Conservation (phyloP, 2,797 vertebrate species). For the Argentina silus region DNA sequence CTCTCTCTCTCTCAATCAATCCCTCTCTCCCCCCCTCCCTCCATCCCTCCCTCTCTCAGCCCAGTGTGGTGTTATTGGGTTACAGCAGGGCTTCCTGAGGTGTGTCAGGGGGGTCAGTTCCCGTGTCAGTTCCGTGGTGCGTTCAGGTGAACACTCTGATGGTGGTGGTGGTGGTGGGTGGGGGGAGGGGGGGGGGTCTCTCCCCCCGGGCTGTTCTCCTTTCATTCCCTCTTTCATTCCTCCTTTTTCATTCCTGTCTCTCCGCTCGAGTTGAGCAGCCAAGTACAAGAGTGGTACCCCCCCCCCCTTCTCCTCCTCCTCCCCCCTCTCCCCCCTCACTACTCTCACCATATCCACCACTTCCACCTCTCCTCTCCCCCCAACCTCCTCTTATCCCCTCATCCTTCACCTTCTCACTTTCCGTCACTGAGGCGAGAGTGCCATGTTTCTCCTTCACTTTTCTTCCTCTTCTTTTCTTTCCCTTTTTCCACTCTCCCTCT, state of each 20-base stretch:
- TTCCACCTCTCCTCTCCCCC: not conserved
- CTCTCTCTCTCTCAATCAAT: constrained; percentile 16
- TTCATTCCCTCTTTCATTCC: constrained; percentile 40
- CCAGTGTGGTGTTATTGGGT: not conserved
- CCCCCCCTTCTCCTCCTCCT: not conserved
- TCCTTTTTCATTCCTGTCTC: constrained; percentile 43
- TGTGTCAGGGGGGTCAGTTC: not conserved
- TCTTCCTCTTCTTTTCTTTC: not conserved
- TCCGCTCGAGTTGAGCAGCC: constrained; percentile 42
- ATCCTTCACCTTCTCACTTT: constrained; percentile 23
- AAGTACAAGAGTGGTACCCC: constrained; percentile 45
- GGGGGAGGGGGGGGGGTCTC: not conserved
- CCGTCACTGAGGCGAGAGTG: constrained; percentile 23
- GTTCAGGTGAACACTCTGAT: constrained; percentile 56
- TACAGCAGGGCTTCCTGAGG: not conserved
- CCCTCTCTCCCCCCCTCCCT: constrained; percentile 5
- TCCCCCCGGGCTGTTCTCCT: constrained; percentile 44
- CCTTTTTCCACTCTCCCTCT: not conserved
- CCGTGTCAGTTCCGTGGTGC: constrained; percentile 42
- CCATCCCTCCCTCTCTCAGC: constrained; percentile 38
- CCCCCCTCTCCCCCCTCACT: not conserved
- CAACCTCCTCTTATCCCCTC: not conserved
- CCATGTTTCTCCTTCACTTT: constrained; percentile 6
- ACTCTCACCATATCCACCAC: not conserved
- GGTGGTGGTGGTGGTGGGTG: no score